Evolutionary conservation across 2,113 vertebrate species (phyloP), one percentile per base, ranked within the genome.

Genomic region (Engystomops pustulosus): DNA sequence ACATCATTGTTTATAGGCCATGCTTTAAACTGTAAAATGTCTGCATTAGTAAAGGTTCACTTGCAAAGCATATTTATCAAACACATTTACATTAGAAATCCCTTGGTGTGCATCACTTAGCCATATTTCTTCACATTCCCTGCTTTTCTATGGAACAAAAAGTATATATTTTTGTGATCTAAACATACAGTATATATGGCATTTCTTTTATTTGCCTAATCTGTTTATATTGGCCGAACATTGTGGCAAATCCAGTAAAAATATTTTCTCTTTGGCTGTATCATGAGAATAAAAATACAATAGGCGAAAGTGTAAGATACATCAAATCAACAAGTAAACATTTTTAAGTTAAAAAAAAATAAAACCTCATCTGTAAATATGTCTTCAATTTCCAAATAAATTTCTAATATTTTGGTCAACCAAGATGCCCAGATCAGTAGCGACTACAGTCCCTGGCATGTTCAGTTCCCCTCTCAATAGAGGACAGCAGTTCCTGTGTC

Each of bases 1-100:
- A 84, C 74, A 69, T 85, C 83, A 85, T 79, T 85, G 83, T 85
- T 79, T 85, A 85, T 69, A 79, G 62, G 55, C 65, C 62, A 44
- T 49, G 38, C 25, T 68, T 76, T 77, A 67, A 76, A 70, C 34
- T 79, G 45, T 58, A 85, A 85, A 53, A 85, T 85, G 75, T 85
- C 67, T 85, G 62, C 74, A 79, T 85, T 85, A 85, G 83, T 79
- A 70, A 79, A 85, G 83, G 83, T 78, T 85, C 83, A 85, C 41
- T 79, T 79, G 25, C 83, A 41, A 30, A 70, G 83, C 10, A 20
- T 32, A 82, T 74, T 74, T 74, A 82, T 82, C 18, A 60, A 74
- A 74, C 36, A 62, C 8, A 76, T 85, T 85, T 85, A 85, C 49
- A 58, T 70, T 85, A 53, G 62, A 58, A 79, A 34, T 85, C 75